phyloP scores from a whole-genome alignment of 2,797 vertebrate genomes.

The Enteromius anoplus region DNA sequence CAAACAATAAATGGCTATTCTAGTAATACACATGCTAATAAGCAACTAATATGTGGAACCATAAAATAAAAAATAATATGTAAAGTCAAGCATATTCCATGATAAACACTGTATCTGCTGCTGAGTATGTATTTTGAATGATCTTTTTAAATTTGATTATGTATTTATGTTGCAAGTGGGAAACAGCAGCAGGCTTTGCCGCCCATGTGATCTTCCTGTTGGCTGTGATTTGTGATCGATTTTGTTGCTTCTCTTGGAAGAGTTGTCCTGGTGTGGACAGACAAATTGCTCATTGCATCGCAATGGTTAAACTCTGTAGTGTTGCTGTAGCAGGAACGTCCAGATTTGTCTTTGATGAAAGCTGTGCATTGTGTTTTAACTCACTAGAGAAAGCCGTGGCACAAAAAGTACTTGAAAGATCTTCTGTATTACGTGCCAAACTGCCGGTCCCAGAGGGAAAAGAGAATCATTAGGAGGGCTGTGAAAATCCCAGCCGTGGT shows the following conservation, averaged over 20 bases:
- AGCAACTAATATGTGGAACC: no score
- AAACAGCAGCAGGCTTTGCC: not conserved
- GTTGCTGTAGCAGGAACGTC: not conserved
- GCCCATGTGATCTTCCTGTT: not conserved
- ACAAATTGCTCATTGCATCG: not conserved
- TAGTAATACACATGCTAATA: no score
- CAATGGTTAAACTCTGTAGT: not conserved
- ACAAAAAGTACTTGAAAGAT: constrained; percentile 27
- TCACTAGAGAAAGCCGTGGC: not conserved
- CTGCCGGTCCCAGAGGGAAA: constrained; percentile 30
- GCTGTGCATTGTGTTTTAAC: constrained; percentile 16
- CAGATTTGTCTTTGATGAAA: constrained; percentile 33
- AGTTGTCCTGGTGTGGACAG: not conserved
- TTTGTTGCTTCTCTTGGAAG: not conserved
- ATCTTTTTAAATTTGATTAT: not conserved
- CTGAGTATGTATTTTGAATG: not conserved
- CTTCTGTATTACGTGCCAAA: constrained; percentile 27
- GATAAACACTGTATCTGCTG: not conserved
- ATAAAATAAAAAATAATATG: no score
- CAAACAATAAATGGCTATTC: no score
- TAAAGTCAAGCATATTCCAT: not conserved
- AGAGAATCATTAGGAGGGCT: constrained; percentile 46
- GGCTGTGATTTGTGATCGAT: not conserved
- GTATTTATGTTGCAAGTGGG: not conserved
- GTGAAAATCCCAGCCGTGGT: constrained; percentile 39